Evolutionary conservation across 2,113 vertebrate genomes (phyloP).

Genomic region (Indicator indicator): DNA sequence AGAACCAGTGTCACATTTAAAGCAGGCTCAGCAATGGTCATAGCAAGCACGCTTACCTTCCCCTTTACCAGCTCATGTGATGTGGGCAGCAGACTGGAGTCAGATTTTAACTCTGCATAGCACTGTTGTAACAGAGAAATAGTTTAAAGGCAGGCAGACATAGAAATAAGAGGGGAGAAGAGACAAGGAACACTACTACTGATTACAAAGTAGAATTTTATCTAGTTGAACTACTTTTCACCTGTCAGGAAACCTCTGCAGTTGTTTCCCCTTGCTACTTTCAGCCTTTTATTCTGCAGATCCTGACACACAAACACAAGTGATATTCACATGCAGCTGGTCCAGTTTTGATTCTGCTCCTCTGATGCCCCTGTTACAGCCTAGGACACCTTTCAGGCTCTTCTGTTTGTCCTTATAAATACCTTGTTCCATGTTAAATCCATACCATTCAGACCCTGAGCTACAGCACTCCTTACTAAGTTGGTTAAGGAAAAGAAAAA

Average conservation of each 20-base stretch:
- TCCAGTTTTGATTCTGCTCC: neutral
- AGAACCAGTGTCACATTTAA: neutral
- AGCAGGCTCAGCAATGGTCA: neutral
- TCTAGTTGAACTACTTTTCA: neutral
- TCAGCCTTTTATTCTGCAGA: neutral
- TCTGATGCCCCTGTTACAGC: neutral
- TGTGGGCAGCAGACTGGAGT: neutral
- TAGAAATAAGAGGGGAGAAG: neutral
- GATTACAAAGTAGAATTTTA: neutral
- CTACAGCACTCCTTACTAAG: neutral
- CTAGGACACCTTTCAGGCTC: neutral
- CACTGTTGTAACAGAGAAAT: constrained; percentile 31
- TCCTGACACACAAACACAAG: neutral
- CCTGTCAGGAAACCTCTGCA: neutral
- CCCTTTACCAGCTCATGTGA: neutral
- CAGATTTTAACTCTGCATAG: constrained; percentile 9
- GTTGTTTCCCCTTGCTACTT: neutral
- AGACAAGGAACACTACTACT: neutral
- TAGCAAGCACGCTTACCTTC: constrained; percentile 37
- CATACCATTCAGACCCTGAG: neutral
- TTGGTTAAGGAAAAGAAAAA: neutral
- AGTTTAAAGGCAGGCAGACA: neutral
- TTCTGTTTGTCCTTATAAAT: neutral
- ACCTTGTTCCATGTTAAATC: neutral
- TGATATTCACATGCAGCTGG: neutral